Percentiles rank a stretch among this genome's conserved stretches.
phyloP scores from a whole-genome alignment of 1,140 invertebrate genomes.

The Trypoxylus dichotomus region DNA sequence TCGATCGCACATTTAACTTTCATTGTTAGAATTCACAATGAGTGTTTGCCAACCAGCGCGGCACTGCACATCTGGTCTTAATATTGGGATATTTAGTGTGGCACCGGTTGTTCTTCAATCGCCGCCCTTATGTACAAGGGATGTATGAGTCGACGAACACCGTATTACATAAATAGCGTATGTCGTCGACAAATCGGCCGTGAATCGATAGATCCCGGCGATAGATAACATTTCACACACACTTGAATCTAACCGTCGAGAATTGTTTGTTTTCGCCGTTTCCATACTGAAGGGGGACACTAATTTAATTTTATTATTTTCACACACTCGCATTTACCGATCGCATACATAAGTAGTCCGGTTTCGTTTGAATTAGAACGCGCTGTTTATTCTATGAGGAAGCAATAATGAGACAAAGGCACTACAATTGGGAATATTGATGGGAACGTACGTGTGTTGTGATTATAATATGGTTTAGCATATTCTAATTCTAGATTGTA shows the following conservation, averaged over 20 bases:
- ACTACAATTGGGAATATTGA: neutral
- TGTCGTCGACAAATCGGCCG: slow-evolving; percentile 45
- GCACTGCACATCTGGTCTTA: slow-evolving; percentile 46
- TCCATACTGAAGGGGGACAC: slow-evolving; percentile 31
- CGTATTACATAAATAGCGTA: slow-evolving; percentile 47
- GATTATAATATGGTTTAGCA: neutral
- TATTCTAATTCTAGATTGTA: neutral
- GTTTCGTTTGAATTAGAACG: slow-evolving; percentile 9
- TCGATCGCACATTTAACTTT: slow-evolving; percentile 52
- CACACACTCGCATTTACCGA: slow-evolving; percentile 20
- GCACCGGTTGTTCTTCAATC: slow-evolving; percentile 23
- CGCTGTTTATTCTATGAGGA: neutral
- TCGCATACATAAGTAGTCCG: slow-evolving; percentile 10
- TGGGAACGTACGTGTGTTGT: neutral
- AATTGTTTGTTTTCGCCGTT: slow-evolving; percentile 39
- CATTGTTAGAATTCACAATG: slow-evolving; percentile 50
- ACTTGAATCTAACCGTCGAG: slow-evolving; percentile 43
- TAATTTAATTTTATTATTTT: slow-evolving; percentile 40
- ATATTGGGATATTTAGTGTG: slow-evolving; percentile 34
- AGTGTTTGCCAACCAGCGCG: slow-evolving; percentile 49
- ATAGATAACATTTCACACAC: slow-evolving; percentile 45
- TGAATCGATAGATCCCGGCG: slow-evolving; percentile 45
- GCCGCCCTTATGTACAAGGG: slow-evolving; percentile 36
- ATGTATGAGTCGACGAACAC: slow-evolving; percentile 39
- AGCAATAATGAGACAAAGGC: slow-evolving; percentile 1